These are phyloP conservation scores for Apostichopus japonicus DNA, from an alignment of 35 echinoderm and acorn worm genomes.

Conservation along the genomic window DNA sequence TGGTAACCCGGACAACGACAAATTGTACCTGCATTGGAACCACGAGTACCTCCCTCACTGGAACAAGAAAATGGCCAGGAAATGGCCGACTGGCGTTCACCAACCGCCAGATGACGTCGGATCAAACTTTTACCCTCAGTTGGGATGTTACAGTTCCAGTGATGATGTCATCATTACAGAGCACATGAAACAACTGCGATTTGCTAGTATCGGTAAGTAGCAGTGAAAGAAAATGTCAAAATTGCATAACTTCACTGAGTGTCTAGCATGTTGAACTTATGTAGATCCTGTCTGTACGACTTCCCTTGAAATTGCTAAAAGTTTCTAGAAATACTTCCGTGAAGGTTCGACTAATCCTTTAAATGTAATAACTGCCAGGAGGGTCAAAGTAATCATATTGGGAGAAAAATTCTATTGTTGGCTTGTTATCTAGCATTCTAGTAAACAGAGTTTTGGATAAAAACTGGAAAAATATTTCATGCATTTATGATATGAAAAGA, in stretches of 20 bases:
- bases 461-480: too few species aligned
- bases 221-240: too few species aligned
- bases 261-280: too few species aligned
- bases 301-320: too few species aligned
- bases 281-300: too few species aligned
- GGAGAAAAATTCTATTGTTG: too few species aligned
- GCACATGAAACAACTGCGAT: conserved; percentile 93
- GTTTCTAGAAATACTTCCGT: neutral
- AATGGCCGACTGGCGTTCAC: conserved; percentile 67
- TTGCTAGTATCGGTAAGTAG: conserved; percentile 82
- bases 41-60: conserved; percentile 86
- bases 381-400: too few species aligned
- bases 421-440: too few species aligned
- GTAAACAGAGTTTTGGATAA: too few species aligned
- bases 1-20: conserved; percentile 82
- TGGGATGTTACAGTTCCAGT: conserved; percentile 92
- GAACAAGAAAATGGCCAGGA: conserved; percentile 83
- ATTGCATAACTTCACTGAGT: too few species aligned
- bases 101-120: conserved; percentile 92
- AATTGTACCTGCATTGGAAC: conserved; percentile 87
- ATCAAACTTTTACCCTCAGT: conserved; percentile 92
- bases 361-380: too few species aligned
- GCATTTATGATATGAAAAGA: too few species aligned
- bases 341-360: neutral
- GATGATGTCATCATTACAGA: conserved; percentile 79